These are phyloP conservation scores for Mus spretus DNA, from an alignment of 2,797 vertebrate genomes.

Conservation along the genomic window DNA sequence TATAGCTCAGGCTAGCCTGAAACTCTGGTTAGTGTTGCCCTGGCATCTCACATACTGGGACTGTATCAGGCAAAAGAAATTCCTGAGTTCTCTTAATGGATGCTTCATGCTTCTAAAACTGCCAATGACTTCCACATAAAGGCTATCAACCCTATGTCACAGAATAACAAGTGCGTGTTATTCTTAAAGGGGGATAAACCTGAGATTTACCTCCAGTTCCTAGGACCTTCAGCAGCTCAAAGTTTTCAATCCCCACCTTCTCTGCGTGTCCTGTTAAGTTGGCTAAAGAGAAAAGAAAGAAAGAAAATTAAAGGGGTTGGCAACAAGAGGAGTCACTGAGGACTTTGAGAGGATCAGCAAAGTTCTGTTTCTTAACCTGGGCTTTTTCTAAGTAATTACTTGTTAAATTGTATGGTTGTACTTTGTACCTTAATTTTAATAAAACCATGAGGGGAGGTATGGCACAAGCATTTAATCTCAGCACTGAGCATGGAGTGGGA, in stretches of 20 bases:
- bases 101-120: conserved; percentile 46
- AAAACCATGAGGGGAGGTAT: background rate
- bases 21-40: background rate
- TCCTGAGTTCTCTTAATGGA: conserved; percentile 7
- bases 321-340: background rate
- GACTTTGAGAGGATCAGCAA: background rate
- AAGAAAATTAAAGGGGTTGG: conserved; percentile 54
- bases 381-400: background rate
- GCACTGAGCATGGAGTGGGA: background rate
- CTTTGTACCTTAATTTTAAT: conserved; percentile 5
- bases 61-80: background rate
- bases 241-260: conserved; percentile 99
- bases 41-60: background rate
- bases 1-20: background rate
- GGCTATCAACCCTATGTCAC: conserved; percentile 11
- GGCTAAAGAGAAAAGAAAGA: conserved; percentile 89
- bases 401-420: background rate
- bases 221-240: conserved; percentile 98
- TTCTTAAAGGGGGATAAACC: background rate
- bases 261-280: conserved; percentile 98
- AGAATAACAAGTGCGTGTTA: conserved; percentile 44
- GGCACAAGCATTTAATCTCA: background rate
- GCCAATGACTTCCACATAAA: conserved; percentile 9
- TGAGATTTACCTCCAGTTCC: conserved; percentile 97
- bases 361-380: background rate